Evolutionary conservation across 1,140 invertebrate species (phyloP), one percentile per base, ranked within the genome.

Genomic region (Pygmarrhopalites habei): DNA sequence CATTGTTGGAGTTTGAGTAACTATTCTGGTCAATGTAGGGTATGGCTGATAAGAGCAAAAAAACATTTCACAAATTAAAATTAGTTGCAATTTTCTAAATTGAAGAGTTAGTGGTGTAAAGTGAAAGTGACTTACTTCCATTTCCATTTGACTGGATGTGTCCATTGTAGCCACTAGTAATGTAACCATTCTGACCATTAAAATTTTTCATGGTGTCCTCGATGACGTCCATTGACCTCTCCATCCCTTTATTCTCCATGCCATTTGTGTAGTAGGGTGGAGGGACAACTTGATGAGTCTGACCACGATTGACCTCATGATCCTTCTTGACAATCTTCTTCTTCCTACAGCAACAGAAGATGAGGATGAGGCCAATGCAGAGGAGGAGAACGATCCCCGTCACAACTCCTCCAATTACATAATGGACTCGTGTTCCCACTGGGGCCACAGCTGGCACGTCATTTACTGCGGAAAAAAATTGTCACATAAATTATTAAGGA

Each of bases 1-100:
- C 90, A 76, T 93, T 91, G 77, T 92, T 90, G 56, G 89, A 91
- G 75, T 92, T 92, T 44, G 88, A 89, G 77, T 92, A 92, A 75
- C 88, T 91, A 76, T 91, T 90, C 72, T 71, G 69, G 49, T 92
- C 89, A 78, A 90, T 85, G 78, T 90, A 91, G 53, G 85, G 87
- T 83, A 90, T 90, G 75, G 89, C 66, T 68, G 47, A 19, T 56
- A 58, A 32, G 51, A 63, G 30, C 29, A 46, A 63, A n/a, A 57
- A n/a, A n/a, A n/a, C n/a, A n/a, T n/a, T n/a, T n/a, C n/a, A n/a
- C n/a, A n/a, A n/a, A n/a, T n/a, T n/a, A n/a, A n/a, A n/a, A n/a
- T n/a, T n/a, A n/a, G n/a, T n/a, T n/a, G n/a, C n/a, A n/a, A n/a
- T n/a, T n/a, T n/a, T n/a, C n/a, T n/a, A n/a, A n/a, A n/a, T n/a